Percentiles rank a stretch among this genome's conserved stretches.
These are phyloP conservation scores for Myotis daubentonii DNA, from an alignment of 2,797 vertebrate species.

Conservation along the genomic window DNA sequence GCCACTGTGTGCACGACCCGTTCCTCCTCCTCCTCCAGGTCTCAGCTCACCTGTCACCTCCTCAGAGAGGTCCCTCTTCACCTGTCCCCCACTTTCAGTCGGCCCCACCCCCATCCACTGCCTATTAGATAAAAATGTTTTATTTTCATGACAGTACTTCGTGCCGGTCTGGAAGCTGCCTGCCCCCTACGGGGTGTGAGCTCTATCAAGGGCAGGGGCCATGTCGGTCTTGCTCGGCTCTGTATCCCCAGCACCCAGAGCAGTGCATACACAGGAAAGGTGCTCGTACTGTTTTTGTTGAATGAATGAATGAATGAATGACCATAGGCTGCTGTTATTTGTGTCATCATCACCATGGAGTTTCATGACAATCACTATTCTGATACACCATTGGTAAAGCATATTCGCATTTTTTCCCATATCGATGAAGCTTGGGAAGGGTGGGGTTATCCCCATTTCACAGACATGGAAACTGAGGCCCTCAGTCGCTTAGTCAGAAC, in stretches of 20 bases:
- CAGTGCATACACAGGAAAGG: background rate
- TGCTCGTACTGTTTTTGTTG: background rate
- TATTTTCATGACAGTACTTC: background rate
- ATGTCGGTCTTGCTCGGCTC: background rate
- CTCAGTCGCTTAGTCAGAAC: background rate
- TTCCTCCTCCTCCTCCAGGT: background rate
- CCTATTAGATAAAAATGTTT: background rate
- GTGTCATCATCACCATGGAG: background rate
- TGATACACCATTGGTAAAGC: background rate
- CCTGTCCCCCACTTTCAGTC: too few species aligned
- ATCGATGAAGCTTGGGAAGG: background rate
- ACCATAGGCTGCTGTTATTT: background rate
- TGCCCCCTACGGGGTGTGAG: accelerated
- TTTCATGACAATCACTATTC: background rate
- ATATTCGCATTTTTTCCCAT: background rate
- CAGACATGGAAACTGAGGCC: background rate
- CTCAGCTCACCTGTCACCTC: background rate
- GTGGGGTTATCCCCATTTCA: background rate
- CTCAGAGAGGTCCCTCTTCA: background rate
- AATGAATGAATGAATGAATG: background rate
- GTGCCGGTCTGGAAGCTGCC: background rate
- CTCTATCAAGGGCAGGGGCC: background rate
- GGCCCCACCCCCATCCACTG: too few species aligned
- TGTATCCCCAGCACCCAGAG: background rate
- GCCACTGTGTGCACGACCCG: accelerated